Base-by-base conservation (phyloP, 2,888 invertebrate genomes). In the Beris chalybata region DNA sequence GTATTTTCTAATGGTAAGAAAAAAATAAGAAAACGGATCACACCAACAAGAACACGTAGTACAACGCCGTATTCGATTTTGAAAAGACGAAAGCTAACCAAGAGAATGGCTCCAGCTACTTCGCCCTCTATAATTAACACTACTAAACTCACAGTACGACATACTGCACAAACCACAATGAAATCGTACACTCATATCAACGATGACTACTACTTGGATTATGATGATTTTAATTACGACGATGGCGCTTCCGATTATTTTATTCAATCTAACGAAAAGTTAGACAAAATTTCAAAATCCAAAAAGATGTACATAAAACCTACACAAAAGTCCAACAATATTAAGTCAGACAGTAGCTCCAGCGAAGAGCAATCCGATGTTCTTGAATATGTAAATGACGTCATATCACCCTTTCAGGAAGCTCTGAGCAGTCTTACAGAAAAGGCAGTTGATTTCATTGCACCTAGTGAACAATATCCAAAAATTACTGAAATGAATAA, bases 331-430 rank as follows among this genome's bases (percentile, higher is more conserved):
- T 52, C 44, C 31, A 38, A 22, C 3, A 5, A 3, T 11, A 53
- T 29, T 15, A 31, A 71, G 4, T 72, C 71, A 15, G 71, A 68
- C 11, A 61, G 68, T 31, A 70, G 67, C 32, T 66, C 71, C 1
- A 72, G 74, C n/a, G 61, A 52, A 22, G 61, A 45, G 9, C 38
- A 38, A 38, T 9, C 38, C 38, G 38, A 5, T 15, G 69, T 78
- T 4, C 71, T 75, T 52, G 74, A 75, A 13, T 76, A 79, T 52
- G 74, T 79, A 65, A 76, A 76, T 58, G 76, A 76, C 73, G 69
- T 79, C 9, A 76, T 79, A 67, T 76, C 76, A 70, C 79, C 79
- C 11, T 72, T 79, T 4, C 76, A 79, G 52, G 78, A 78, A 32
- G 73, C 73, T 38, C 70, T 76, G 2, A 64, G 63, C 12, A 69